Evolutionary conservation across 2,113 vertebrate species (phyloP).

Genomic region (Sander vitreus): DNA sequence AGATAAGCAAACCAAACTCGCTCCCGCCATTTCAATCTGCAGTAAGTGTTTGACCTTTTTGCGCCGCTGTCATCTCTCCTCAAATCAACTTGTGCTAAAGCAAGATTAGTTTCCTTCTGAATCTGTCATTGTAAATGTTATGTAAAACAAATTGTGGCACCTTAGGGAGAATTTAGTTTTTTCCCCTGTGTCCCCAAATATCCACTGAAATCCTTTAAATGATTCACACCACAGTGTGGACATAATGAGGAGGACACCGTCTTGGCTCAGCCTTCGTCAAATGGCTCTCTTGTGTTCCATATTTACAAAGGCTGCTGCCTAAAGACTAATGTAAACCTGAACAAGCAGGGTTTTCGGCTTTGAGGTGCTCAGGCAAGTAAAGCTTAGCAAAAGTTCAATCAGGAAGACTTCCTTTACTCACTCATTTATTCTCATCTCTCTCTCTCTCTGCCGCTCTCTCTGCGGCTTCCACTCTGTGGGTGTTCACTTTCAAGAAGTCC

Average conservation of each 20-base stretch:
- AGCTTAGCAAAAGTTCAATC: too few species aligned
- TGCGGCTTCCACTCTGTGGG: too few species aligned
- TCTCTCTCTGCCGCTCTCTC: too few species aligned
- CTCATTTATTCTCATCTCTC: too few species aligned
- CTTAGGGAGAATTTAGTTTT: not conserved
- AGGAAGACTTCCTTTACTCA: too few species aligned
- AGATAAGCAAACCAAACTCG: conserved; percentile 13
- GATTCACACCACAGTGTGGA: conserved; percentile 29
- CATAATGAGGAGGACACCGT: conserved; percentile 40
- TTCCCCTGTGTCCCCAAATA: not conserved
- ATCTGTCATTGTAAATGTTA: not conserved
- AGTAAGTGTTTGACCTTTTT: conserved; percentile 34
- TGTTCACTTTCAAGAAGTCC: too few species aligned
- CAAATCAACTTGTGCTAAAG: conserved; percentile 1
- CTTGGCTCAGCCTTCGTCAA: conserved; percentile 15
- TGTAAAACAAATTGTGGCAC: conserved; percentile 1
- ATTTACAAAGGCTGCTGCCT: conserved; percentile 48
- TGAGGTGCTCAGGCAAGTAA: not conserved
- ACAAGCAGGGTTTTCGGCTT: conserved; percentile 7
- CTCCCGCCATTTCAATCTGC: conserved; percentile 9
- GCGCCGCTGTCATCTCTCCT: not conserved
- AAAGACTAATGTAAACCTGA: conserved; percentile 35
- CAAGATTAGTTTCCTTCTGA: not conserved
- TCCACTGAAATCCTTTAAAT: conserved; percentile 20
- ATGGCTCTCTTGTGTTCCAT: conserved; percentile 43